Conservation (phyloP, 2,888 invertebrate genomes). For the Glaucopsyche alexis region DNA sequence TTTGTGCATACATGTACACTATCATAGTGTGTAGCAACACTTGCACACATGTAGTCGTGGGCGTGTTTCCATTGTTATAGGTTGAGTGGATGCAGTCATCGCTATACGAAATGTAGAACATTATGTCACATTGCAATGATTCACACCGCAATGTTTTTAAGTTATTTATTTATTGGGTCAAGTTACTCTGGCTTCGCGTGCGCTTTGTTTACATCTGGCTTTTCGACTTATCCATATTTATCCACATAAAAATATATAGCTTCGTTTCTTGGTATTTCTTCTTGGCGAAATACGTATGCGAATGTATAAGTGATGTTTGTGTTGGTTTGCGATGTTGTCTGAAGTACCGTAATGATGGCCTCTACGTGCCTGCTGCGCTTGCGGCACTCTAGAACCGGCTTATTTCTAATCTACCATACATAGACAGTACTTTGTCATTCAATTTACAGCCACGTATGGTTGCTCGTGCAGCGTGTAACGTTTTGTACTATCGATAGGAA, state of each 20-base stretch:
- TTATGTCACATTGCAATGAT: conserved; percentile 23
- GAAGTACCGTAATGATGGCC: conserved; percentile 62
- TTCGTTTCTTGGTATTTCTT: not conserved
- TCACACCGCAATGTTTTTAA: conserved; percentile 7
- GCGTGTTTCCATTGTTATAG: conserved; percentile 27
- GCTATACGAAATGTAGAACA: conserved; percentile 18
- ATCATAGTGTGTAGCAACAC: no score
- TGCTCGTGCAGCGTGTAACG: conserved; percentile 32
- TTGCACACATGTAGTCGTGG: conserved; percentile 13
- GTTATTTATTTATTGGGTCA: not conserved
- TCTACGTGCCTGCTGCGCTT: conserved; percentile 47
- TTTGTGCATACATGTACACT: conserved; percentile 22
- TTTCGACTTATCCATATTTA: not conserved
- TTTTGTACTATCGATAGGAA: not conserved
- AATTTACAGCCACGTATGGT: conserved; percentile 44
- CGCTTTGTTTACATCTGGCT: conserved; percentile 7
- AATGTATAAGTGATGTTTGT: conserved; percentile 20
- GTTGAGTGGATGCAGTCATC: conserved; percentile 29
- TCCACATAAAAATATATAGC: not conserved
- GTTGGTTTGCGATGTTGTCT: conserved; percentile 42
- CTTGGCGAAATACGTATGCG: not conserved
- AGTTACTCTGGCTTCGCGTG: not conserved
- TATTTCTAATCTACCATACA: conserved; percentile 48
- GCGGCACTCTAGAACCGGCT: conserved; percentile 46
- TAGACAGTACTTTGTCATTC: conserved; percentile 50